Percentiles rank a stretch among this genome's conserved stretches.
Evolutionary conservation across 1,140 invertebrate species (phyloP).

Genomic region (Portunus trituberculatus): DNA sequence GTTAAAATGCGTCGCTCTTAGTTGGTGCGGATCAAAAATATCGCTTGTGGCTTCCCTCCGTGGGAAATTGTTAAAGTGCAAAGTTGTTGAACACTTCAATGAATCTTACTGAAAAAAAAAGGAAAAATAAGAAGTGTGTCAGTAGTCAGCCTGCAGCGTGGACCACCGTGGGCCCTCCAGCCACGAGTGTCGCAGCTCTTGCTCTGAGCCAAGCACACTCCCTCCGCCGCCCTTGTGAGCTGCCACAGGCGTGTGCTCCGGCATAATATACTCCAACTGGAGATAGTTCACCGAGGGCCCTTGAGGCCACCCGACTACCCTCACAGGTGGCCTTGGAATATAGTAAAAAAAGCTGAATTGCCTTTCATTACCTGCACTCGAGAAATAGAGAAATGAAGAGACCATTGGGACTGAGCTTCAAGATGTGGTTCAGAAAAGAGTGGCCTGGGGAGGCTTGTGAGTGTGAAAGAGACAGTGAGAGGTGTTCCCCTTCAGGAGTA

Average conservation of each 20-base stretch:
- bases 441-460: not conserved
- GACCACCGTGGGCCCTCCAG: not conserved
- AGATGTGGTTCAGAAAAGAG: not conserved
- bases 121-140: too few species aligned
- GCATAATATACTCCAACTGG: not conserved
- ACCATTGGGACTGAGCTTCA: not conserved
- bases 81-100: not conserved
- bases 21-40: not conserved
- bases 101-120: not conserved
- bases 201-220: not conserved
- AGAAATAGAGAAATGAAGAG: not conserved
- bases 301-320: not conserved
- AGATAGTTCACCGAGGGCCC: conserved; percentile 25
- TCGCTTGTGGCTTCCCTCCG: not conserved
- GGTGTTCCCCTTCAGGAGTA: not conserved
- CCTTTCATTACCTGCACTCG: conserved; percentile 10
- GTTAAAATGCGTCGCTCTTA: not conserved
- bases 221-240: not conserved
- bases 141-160: not conserved
- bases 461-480: not conserved
- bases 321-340: not conserved
- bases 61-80: not conserved
- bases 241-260: conserved; percentile 27
- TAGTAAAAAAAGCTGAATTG: conserved; percentile 21
- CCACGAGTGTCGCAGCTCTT: conserved; percentile 27